Base-by-base conservation (phyloP, 2,797 vertebrate genomes). In the Adelosebastes latens region DNA sequence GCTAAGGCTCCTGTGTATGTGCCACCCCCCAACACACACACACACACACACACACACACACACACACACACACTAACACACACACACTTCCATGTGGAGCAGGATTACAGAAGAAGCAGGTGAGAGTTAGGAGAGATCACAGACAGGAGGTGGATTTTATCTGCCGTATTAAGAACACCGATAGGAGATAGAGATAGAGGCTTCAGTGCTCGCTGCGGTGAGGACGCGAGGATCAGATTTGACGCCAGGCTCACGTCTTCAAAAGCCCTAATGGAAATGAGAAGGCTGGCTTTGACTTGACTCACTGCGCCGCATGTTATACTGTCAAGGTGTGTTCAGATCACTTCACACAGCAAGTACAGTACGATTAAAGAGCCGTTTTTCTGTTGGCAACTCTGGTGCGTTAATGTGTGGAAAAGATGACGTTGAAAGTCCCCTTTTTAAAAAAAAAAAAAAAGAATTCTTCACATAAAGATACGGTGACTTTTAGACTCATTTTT, bases 41-140 rank as follows among this genome's bases (percentile, higher is more conserved):
- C 31, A 31, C 29, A 31, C 39, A 63, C 60, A 14, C 32, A 60
- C 58, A 29, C 56, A 36, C 31, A 79, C 83, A 66, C 36, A 20
- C 27, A 60, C 58, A 31, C 58, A 31, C 31, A 31, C 29, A 31
- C 39, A 63, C 60, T n/a, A n/a, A n/a, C n/a, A 27, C 55, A 29
- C 56, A 36, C 31, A 79, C 83, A 66, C 36, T 49, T 60, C 62
- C 72, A 66, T 71, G 63, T 66, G 66, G 72, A 83, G 74, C 55
- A 42, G 77, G 86, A 89, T 87, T 83, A 87, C 55, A 79, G 79
- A 78, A 62, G 77, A 83, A 80, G 77, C 82, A 84, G 83, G 70
- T 86, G 65, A 82, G 72, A 64, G 56, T 74, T 59, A 86, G 65
- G 31, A 77, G 75, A 73, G 83, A 86, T 89, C 83, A 80, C 56